These are phyloP conservation scores for Panonychus citri DNA, from an alignment of 1,140 invertebrate species.

Conservation along the genomic window DNA sequence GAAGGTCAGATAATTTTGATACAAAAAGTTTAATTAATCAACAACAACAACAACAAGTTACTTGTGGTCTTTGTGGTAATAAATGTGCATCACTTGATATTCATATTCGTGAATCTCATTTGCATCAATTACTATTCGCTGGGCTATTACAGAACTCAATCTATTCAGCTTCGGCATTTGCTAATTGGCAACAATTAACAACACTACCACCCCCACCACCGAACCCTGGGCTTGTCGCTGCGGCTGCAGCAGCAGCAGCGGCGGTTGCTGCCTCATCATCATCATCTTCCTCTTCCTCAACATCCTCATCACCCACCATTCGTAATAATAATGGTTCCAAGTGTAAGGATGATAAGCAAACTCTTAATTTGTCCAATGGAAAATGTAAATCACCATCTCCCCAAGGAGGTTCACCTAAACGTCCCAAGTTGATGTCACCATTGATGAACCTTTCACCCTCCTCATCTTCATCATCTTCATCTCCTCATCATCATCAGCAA, in stretches of 20 bases:
- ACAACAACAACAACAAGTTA: neutral
- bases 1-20: too few relatives aligned
- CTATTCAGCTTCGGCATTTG: neutral
- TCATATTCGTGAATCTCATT: constrained; percentile 1
- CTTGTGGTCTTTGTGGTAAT: constrained; percentile 1
- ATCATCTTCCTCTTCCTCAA: neutral
- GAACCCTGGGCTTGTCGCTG: neutral
- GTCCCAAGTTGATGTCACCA: neutral
- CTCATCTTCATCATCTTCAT: neutral
- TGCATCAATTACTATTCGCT: constrained; percentile 1
- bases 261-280: neutral
- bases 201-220: neutral
- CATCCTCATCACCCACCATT: neutral
- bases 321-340: neutral
- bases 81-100: constrained; percentile 2
- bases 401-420: neutral
- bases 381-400: neutral
- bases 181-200: constrained; percentile 2
- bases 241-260: neutral
- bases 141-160: constrained; percentile 1
- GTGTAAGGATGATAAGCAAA: too few relatives aligned
- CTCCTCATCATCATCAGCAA: neutral
- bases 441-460: neutral
- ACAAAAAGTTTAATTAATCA: too few relatives aligned
- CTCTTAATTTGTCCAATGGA: neutral